These are phyloP conservation scores for Crotalus viridis DNA, from an alignment of 2,113 vertebrate genomes.

Conservation along the genomic window DNA sequence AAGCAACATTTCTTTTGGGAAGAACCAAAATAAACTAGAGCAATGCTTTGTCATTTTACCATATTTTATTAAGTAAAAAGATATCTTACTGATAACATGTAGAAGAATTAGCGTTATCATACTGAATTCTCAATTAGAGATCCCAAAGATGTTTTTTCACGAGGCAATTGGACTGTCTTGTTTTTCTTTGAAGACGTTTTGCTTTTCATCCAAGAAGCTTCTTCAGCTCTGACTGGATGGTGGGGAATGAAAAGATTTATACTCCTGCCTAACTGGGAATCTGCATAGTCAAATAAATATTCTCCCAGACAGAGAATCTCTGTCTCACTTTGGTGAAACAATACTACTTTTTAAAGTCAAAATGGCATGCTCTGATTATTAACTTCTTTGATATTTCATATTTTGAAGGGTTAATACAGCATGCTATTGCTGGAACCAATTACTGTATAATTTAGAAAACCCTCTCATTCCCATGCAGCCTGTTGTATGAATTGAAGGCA, in stretches of 20 bases:
- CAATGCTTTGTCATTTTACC: background rate
- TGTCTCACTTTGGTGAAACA: background rate
- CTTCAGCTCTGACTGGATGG: no score
- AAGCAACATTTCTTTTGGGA: background rate
- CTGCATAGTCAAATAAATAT: background rate
- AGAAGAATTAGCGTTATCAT: background rate
- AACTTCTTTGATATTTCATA: background rate
- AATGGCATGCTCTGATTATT: background rate
- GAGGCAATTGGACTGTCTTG: no score
- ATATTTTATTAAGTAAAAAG: background rate
- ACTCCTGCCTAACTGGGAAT: no score
- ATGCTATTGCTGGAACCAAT: background rate
- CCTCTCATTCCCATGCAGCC: background rate
- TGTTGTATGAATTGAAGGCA: background rate
- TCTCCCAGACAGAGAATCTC: background rate
- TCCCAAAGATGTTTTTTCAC: no score
- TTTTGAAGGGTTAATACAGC: background rate
- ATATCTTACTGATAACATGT: background rate
- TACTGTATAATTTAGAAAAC: background rate
- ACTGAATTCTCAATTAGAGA: background rate
- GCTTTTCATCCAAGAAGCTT: no score
- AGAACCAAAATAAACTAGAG: background rate
- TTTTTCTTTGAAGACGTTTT: no score
- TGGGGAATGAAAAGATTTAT: no score
- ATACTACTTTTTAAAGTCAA: background rate